phyloP scores from a whole-genome alignment of 2,797 vertebrate species.

The Falco novaeseelandiae region DNA sequence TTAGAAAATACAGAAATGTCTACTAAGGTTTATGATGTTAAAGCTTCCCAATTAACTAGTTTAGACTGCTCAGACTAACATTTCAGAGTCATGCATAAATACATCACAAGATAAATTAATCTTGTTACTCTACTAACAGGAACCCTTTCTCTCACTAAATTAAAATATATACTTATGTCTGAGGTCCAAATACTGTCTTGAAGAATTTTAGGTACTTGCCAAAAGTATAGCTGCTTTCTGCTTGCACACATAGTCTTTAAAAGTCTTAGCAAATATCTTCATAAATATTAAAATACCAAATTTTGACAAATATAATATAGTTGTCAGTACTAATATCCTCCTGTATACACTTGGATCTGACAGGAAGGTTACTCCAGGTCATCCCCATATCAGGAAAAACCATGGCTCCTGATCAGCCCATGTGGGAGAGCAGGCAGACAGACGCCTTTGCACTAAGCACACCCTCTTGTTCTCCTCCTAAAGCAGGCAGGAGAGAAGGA shows the following conservation, averaged over 20 bases:
- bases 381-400: neutral
- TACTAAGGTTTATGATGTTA: neutral
- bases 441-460: neutral
- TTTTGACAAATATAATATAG: neutral
- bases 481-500: neutral
- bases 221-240: neutral
- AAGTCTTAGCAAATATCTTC: neutral
- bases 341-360: neutral
- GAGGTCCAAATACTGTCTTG: neutral
- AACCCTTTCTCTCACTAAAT: neutral
- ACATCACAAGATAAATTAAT: neutral
- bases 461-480: neutral
- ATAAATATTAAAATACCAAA: neutral
- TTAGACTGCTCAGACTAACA: neutral
- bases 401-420: neutral
- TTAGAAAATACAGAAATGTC: neutral
- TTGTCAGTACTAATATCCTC: neutral
- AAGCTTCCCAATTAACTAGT: neutral
- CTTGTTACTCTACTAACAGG: neutral
- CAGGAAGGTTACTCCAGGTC: neutral
- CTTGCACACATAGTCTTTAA: neutral
- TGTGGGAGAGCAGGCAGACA: neutral
- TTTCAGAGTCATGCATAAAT: neutral
- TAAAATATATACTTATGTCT: neutral
- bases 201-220: neutral